Base-by-base conservation (phyloP, 2,888 invertebrate genomes). In the Eulithis prunata region DNA sequence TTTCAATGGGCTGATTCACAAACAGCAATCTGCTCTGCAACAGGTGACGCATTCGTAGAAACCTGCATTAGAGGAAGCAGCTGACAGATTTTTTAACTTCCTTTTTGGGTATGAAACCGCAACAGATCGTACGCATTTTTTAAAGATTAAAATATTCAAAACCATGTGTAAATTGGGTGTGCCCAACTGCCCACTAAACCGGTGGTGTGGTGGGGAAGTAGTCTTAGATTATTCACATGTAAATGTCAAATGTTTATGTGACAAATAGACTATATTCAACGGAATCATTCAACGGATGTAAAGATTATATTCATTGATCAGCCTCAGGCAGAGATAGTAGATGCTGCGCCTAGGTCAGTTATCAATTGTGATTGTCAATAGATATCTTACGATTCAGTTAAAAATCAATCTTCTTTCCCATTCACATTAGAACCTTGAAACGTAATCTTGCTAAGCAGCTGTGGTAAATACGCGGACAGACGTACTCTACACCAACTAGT, bases 351-450 rank as follows among this genome's bases (percentile, higher is more conserved):
- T 43, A 49, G 52, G 14, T 52, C 46, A 47, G 45, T 54, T 58
- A 54, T 58, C 51, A 62, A 13, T 32, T 45, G 32, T 49, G 11
- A 57, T n/a, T 13, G 21, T 45, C 28, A 36, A 11, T 21, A 45
- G 21, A 46, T 21, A 57, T 52, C 43, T 52, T 49, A 47, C 12
- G 55, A 56, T 64, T 45, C 38, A 65, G 52, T 52, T 49, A 66
- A 47, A 56, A 75, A 75, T 74, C 66, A 59, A 63, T 72, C 67
- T 78, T 71, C 64, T 65, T 81, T 80, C 59, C 87, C 89, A 85
- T 88, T 89, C 88, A 87, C 86, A 86, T 81, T 75, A 73, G 72
- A 80, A 82, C 89, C 90, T 89, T 89, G 90, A 88, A 84, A 80
- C 72, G 73, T 78, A 82, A 79, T 86, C 81, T 83, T 74, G 74